A percentile compares a stretch with the other conserved stretches of the same genome.
phyloP scores from a whole-genome alignment of 2,113 vertebrate species.

The Mormyrus iriodes region DNA sequence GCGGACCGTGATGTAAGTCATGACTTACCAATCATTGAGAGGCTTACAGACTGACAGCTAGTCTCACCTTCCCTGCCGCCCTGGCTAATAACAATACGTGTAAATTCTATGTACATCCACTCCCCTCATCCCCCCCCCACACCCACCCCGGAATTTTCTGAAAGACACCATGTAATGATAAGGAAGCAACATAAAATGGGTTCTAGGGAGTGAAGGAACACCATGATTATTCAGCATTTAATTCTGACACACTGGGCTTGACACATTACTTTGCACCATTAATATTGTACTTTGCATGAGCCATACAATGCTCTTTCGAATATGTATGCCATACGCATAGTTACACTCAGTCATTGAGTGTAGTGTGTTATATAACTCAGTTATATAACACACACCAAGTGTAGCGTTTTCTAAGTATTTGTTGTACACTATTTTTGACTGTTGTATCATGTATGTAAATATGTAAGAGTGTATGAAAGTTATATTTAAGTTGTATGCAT shows the following conservation, averaged over 20 bases:
- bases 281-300: not conserved
- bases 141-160: not conserved
- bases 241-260: not conserved
- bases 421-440: too few species aligned
- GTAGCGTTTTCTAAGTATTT: too few species aligned
- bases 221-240: not conserved
- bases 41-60: not conserved
- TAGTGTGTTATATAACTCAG: too few species aligned
- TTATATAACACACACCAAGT: too few species aligned
- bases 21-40: not conserved
- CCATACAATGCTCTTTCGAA: not conserved
- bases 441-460: too few species aligned
- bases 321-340: not conserved
- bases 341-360: too few species aligned
- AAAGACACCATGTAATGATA: not conserved
- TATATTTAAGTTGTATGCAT: too few species aligned
- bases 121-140: not conserved
- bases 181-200: not conserved
- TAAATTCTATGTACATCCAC: not conserved
- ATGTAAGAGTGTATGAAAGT: too few species aligned
- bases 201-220: not conserved
- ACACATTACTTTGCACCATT: not conserved
- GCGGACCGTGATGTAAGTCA: not conserved
- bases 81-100: not conserved
- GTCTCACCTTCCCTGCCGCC: not conserved